Evolutionary conservation across 2,113 vertebrate genomes (phyloP), one percentile per base, ranked within the genome.

Genomic region (Oreochromis niloticus): DNA sequence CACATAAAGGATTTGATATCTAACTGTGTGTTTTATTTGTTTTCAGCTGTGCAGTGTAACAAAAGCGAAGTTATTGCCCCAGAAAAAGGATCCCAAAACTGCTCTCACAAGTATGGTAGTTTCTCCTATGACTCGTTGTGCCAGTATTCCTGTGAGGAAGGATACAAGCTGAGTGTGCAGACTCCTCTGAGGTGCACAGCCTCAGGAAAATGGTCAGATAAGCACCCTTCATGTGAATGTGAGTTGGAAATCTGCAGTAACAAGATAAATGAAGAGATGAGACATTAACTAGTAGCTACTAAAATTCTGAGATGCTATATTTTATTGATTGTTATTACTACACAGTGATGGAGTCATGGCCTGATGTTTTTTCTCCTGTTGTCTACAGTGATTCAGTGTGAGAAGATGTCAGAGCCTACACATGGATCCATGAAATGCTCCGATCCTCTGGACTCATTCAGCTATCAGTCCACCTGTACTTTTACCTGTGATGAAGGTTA

Each of bases 191-290:
- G 84, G 8, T 98, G 98, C 86, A 95, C 85, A 0, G 90, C 90
- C 2, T 89, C 82, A 2, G 87, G 87, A 9, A 54, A 16, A 6
- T 98, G 98, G 98, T 97, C 97, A 1, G 86, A 95, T 3, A 63
- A 90, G 1, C 79, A 75, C 1, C 97, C 97, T 6, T 88, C 83
- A 6, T 98, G 98, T 94, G 83, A 97, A 96, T 59, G 98, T 98
- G 89, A 91, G 96, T 93, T 43, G 43, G 41, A 43, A 43, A 13
- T 43, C 41, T 13, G 5, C 41, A 13, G 0, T 13, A 43, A 43
- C 12, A 43, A 43, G 12, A 43, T 43, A 43, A 43, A 43, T 43
- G 12, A 43, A 14, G 12, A 3, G 43, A 13, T 13, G 43, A 43
- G 5, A 46, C 43, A 13, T 41, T 41, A 12, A 5, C 10, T 10